A percentile compares a stretch with the other conserved stretches of the same genome.
Evolutionary conservation across 1,140 invertebrate genomes (phyloP).

Genomic region (Macrocentrus cingulum): DNA sequence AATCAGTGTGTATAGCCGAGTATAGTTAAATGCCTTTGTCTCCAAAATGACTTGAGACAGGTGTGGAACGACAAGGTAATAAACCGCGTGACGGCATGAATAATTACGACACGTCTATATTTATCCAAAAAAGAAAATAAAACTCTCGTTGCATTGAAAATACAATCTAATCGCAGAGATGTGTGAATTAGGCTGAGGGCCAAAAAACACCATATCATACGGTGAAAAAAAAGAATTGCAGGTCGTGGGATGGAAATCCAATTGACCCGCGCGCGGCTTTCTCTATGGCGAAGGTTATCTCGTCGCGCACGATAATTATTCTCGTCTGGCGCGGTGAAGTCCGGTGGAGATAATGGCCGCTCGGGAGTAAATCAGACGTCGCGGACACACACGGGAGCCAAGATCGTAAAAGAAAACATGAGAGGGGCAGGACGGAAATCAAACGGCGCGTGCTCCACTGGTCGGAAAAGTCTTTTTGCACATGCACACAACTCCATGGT

Average conservation of each 20-base stretch:
- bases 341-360: conserved; percentile 24
- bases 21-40: too few relatives aligned
- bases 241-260: conserved; percentile 22
- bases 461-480: background rate
- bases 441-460: conserved; percentile 1
- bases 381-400: background rate
- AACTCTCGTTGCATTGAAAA: too few relatives aligned
- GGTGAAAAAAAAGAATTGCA: conserved; percentile 1
- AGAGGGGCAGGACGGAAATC: background rate
- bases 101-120: too few relatives aligned
- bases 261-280: conserved; percentile 29
- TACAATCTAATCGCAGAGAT: too few relatives aligned
- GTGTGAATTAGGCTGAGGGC: background rate
- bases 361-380: conserved; percentile 24
- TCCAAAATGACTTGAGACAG: too few relatives aligned
- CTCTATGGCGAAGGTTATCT: conserved; percentile 27
- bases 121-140: conserved; percentile 9
- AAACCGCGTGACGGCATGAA: too few relatives aligned
- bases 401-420: conserved; percentile 4
- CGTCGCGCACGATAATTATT: conserved; percentile 26
- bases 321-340: conserved; percentile 9
- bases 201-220: conserved; percentile 15
- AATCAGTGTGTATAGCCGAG: too few relatives aligned
- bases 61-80: too few relatives aligned
- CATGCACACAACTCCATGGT: conserved; percentile 13